Evolutionary conservation across 2,797 vertebrate species (phyloP).

Genomic region (Poecile montanus): DNA sequence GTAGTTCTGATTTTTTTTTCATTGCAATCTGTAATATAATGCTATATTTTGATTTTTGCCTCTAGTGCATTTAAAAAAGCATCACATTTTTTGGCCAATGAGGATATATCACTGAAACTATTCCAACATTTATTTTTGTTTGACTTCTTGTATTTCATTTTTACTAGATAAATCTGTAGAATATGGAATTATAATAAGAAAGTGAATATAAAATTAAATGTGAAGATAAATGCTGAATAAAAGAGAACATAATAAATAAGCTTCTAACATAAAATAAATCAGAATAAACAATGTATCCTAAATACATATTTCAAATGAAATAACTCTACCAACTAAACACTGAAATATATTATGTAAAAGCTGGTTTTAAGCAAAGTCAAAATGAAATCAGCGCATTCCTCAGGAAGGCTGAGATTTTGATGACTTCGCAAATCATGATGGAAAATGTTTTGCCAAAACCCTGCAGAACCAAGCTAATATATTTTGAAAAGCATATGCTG

Average conservation of each 20-base stretch:
- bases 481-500: slow-evolving; percentile 52
- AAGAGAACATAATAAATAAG: neutral
- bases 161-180: neutral
- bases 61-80: neutral
- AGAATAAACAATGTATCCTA: slow-evolving; percentile 10
- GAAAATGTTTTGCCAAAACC: slow-evolving; percentile 9
- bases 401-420: neutral
- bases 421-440: neutral
- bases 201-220: slow-evolving; percentile 8
- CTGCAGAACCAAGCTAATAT: neutral
- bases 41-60: neutral
- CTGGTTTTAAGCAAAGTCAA: neutral
- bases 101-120: neutral
- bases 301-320: neutral
- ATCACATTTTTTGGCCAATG: neutral
- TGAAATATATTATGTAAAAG: neutral
- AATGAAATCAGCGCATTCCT: neutral
- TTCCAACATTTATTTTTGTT: slow-evolving; percentile 13
- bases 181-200: slow-evolving; percentile 1
- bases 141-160: slow-evolving; percentile 20
- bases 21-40: neutral
- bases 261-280: slow-evolving; percentile 7
- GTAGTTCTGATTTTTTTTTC: neutral
- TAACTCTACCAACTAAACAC: neutral
- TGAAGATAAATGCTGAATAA: neutral